Evolutionary conservation across 1,140 invertebrate species (phyloP).

Genomic region (Drosophila virilis): DNA sequence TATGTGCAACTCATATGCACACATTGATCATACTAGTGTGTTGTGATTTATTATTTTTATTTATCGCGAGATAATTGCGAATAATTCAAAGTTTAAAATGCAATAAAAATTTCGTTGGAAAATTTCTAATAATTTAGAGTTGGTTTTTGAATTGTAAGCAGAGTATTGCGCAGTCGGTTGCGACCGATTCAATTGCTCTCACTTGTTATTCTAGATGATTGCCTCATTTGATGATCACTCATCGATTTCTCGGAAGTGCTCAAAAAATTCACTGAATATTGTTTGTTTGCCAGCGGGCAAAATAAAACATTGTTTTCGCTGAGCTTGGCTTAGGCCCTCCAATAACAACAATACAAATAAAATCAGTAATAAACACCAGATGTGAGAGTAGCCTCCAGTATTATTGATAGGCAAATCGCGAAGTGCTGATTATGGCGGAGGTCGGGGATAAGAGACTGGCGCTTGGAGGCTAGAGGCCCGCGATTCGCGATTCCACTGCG

Average conservation of each 20-base stretch:
- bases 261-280: background rate
- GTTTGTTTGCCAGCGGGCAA: slow-evolving; percentile 7
- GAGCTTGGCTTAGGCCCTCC: slow-evolving; percentile 18
- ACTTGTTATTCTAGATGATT: background rate
- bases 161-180: background rate
- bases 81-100: too few species aligned
- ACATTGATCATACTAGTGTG: too few species aligned
- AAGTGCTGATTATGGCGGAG: slow-evolving; percentile 56
- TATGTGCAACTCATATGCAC: too few species aligned
- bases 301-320: background rate
- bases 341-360: slow-evolving; percentile 8
- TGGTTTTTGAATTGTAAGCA: background rate
- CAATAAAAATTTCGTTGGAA: too few species aligned
- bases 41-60: too few species aligned
- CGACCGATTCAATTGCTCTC: background rate
- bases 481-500: slow-evolving; percentile 34
- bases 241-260: slow-evolving; percentile 25
- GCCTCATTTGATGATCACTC: slow-evolving; percentile 2
- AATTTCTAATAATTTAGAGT: too few species aligned
- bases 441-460: background rate
- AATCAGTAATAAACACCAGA: slow-evolving; percentile 6
- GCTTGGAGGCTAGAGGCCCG: slow-evolving; percentile 23
- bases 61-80: too few species aligned
- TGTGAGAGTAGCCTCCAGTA: slow-evolving; percentile 45
- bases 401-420: slow-evolving; percentile 58